Base-by-base conservation (phyloP, 2,797 vertebrate species). In the Glossophaga mutica region DNA sequence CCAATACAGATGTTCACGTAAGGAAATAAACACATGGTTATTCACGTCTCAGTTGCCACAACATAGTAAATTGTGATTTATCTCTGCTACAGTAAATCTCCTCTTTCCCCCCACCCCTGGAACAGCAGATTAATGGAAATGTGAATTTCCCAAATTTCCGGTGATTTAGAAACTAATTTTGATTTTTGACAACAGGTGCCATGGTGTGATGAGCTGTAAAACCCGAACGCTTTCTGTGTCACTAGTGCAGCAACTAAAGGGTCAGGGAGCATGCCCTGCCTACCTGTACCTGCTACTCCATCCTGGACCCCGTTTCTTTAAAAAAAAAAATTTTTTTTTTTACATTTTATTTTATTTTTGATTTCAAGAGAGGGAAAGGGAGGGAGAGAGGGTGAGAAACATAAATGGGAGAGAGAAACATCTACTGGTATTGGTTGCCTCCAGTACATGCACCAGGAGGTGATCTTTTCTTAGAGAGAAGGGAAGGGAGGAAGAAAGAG, bases 21-120 rank as follows among this genome's bases (percentile, higher is more conserved):
- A 95, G 34, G 50, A 88, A 55, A 73, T 92, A 93, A 86, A 94
- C 0, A 76, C 92, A 78, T 34, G 74, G 9, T 84, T 94, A 82
- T 29, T 89, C 91, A 86, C 24, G 19, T 57, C 34, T 86, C 55
- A 88, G 50, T 44, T 87, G 85, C 74, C 6, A 74, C 32, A 87
- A 92, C 44, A 48, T 2, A 65, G 50, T 67, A 68, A 24, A 82
- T 26, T 59, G 32, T 8, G 52, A 74, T 29, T 65, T 8, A 50
- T 50, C 12, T 71, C 34, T 89, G 24, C 19, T 73, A 50, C 0
- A 87, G 34, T 81, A 81, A 71, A 91, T 67, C 42, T 4, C 2
- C 14, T 9, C 14, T 48, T 48, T 48, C 50, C 50, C 50, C 19
- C 6, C 52, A 4, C 52, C 21, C 50, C 52, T 21, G 19, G 67